Conservation (phyloP, 2,888 invertebrate species). For the Cataglyphis albicans region DNA sequence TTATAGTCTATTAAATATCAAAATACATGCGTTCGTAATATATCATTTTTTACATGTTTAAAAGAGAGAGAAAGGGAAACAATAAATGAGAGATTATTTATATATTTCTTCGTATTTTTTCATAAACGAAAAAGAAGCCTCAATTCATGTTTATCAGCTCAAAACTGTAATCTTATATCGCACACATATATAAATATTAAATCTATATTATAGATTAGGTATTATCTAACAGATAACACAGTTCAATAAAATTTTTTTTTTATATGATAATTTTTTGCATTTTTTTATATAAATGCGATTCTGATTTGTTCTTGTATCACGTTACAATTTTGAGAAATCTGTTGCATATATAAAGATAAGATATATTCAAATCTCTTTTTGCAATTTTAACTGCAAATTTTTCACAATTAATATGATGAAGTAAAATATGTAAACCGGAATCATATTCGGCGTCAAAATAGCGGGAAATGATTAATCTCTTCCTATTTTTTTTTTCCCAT, state of each 20-base stretch:
- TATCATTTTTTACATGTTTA: conserved; percentile 63
- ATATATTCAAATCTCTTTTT: no score
- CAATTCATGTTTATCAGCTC: neutral
- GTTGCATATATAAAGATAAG: neutral
- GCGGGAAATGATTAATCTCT: no score
- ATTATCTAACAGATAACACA: conserved; percentile 7
- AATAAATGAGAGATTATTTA: conserved; percentile 70
- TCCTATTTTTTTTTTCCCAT: no score
- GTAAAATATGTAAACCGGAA: no score
- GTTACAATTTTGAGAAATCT: neutral
- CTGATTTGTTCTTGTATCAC: neutral
- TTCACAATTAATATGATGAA: no score
- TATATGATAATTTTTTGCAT: neutral
- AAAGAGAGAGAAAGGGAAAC: conserved; percentile 15
- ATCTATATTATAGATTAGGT: neutral
- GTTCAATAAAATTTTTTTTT: neutral
- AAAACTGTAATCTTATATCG: neutral
- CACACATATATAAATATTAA: neutral
- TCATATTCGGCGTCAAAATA: no score
- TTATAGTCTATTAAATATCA: conserved; percentile 62
- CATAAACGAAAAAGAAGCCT: neutral
- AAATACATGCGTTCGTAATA: conserved; percentile 52
- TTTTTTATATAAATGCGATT: neutral
- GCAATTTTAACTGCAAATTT: no score
- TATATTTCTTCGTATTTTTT: neutral